These are phyloP conservation scores for Melanotaenia parkinsoni DNA, from an alignment of 2,797 vertebrate genomes.

Conservation along the genomic window DNA sequence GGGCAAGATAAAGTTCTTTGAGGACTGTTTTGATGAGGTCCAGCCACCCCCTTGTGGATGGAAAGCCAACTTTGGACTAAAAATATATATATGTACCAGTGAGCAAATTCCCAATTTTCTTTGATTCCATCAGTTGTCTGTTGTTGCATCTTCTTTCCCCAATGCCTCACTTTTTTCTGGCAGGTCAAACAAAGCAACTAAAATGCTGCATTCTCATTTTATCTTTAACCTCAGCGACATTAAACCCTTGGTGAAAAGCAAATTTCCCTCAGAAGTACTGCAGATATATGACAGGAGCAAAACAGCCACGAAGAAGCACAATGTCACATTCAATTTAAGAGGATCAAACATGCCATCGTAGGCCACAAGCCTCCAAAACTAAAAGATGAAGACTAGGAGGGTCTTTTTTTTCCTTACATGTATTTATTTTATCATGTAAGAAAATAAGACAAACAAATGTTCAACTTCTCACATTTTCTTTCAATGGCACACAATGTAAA, in stretches of 20 bases:
- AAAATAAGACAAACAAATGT: constrained; percentile 84
- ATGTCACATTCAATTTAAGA: background rate
- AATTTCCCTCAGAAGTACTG: too few relatives aligned
- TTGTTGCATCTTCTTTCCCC: too few relatives aligned
- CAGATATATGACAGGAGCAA: too few relatives aligned
- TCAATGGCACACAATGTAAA: constrained; percentile 86
- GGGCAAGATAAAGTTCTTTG: background rate
- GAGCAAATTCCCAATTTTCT: background rate
- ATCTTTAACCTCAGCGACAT: too few relatives aligned
- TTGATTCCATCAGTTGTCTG: too few relatives aligned
- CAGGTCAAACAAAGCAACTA: too few relatives aligned
- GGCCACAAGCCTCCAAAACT: background rate
- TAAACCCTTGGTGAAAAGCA: too few relatives aligned
- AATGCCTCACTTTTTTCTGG: too few relatives aligned
- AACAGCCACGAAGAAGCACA: background rate
- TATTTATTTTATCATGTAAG: constrained; percentile 85
- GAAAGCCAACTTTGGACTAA: constrained; percentile 25
- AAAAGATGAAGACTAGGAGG: constrained; percentile 1
- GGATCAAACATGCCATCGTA: background rate
- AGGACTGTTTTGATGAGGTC: constrained; percentile 48
- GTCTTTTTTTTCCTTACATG: constrained; percentile 53
- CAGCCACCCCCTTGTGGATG: constrained; percentile 68
- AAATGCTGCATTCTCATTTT: too few relatives aligned
- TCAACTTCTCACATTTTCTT: constrained; percentile 79
- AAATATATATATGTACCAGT: constrained; percentile 19